Base-by-base conservation (phyloP, 1,140 invertebrate genomes). In the Whitmania pigra region DNA sequence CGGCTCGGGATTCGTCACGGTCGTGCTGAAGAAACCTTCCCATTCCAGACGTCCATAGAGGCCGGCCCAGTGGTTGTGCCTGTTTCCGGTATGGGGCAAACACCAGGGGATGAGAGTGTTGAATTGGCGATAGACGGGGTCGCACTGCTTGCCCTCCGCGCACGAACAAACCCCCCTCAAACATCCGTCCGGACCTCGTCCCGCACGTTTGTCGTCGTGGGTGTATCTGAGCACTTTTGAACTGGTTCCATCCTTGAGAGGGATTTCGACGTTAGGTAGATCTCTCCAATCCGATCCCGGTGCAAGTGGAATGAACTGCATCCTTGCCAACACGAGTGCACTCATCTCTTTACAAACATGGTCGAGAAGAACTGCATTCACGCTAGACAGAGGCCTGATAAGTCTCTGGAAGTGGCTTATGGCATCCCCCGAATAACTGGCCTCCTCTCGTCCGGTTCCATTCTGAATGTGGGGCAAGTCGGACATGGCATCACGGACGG, bases 61-160 rank as follows among this genome's bases (percentile, higher is more conserved):
- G 2, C 87, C 87, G 0, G 89, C 86, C 91, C 91, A 94, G 81
- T 93, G 84, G 81, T 91, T 91, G 80, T 93, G 89, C 31, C 90
- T 81, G 81, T 92, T 90, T 36, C 86, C 89, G 1, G 91, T 93
- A 79, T 93, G 91, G 29, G 91, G 90, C 72, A 93, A 83, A 80
- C 91, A 93, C 92, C 92, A 94, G 0, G 92, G 91, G 70, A 94
- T 90, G 53, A 93, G 79, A 0, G 92, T 93, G 80, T 91, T 89
- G 78, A 88, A 88, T 83, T 93, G 92, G 69, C 87, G 86, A 80
- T 91, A 89, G 74, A 83, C 80, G 0, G 88, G 84, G 78, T 89
- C 86, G 81, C 91, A 93, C 0, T 84, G 20, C 74, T 83, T 83
- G 7, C 80, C 87, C 53, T 76, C 81, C 2, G 87, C 87, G 83